phyloP scores from a whole-genome alignment of 2,888 invertebrate species.

The Drosophila rubida region DNA sequence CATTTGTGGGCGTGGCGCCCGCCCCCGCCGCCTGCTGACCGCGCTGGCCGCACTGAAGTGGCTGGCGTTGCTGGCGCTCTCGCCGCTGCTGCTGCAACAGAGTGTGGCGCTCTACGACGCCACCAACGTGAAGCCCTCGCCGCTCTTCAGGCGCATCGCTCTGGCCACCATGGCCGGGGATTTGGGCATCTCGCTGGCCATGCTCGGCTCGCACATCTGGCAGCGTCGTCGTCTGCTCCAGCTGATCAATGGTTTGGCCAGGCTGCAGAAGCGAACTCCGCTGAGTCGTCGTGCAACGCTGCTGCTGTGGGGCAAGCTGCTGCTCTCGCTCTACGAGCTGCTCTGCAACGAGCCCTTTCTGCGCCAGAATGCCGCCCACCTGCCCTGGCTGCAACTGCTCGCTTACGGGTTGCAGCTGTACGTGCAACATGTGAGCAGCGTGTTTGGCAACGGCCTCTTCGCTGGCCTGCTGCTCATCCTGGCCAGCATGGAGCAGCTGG shows the following conservation, averaged over 20 bases:
- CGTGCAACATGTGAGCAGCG: slow-evolving; percentile 69
- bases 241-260: slow-evolving; percentile 42
- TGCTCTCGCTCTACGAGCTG: slow-evolving; percentile 70
- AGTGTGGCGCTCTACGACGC: slow-evolving; percentile 59
- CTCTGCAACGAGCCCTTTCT: slow-evolving; percentile 77
- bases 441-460: slow-evolving; percentile 75
- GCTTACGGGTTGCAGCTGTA: slow-evolving; percentile 73
- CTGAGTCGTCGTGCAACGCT: slow-evolving; percentile 49
- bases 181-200: slow-evolving; percentile 54
- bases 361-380: slow-evolving; percentile 43
- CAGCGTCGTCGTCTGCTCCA: slow-evolving; percentile 45
- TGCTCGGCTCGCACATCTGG: slow-evolving; percentile 54
- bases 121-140: slow-evolving; percentile 67
- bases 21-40: slow-evolving; percentile 37
- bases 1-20: slow-evolving; percentile 19
- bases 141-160: slow-evolving; percentile 60
- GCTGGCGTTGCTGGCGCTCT: slow-evolving; percentile 41
- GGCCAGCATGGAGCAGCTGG: slow-evolving; percentile 62
- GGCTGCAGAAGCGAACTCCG: slow-evolving; percentile 19
- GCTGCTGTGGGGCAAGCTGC: slow-evolving; percentile 69
- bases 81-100: slow-evolving; percentile 60
- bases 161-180: slow-evolving; percentile 62
- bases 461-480: slow-evolving; percentile 65
- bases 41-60: slow-evolving; percentile 38
- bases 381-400: slow-evolving; percentile 60